These are phyloP conservation scores for Lasius platythorax DNA, from an alignment of 2,888 invertebrate species.

Conservation along the genomic window DNA sequence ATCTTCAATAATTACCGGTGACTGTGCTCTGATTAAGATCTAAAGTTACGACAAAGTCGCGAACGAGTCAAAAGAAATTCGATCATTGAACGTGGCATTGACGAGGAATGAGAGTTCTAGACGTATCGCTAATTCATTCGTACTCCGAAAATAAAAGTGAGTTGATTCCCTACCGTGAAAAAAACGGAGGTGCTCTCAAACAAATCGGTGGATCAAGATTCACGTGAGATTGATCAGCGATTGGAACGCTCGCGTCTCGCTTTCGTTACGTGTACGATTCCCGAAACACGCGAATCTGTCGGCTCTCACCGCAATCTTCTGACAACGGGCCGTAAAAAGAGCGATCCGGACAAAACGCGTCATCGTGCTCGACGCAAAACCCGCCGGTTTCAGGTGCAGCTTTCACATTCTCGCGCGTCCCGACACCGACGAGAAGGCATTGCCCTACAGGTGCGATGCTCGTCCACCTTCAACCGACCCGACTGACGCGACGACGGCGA, in stretches of 20 bases:
- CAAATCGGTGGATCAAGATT: slow-evolving; percentile 24
- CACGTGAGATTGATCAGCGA: slow-evolving; percentile 12
- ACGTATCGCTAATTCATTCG: slow-evolving; percentile 23
- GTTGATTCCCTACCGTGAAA: not conserved
- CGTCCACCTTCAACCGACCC: slow-evolving; percentile 42
- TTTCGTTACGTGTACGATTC: slow-evolving; percentile 19
- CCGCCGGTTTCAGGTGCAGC: slow-evolving; percentile 57
- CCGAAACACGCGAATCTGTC: slow-evolving; percentile 26
- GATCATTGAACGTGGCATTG: not conserved
- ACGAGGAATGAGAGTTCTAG: not conserved
- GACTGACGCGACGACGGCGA: not conserved
- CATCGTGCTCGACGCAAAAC: slow-evolving; percentile 60
- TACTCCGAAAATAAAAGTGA: slow-evolving; percentile 10
- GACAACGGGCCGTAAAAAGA: slow-evolving; percentile 44
- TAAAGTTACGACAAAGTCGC: not conserved
- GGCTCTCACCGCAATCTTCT: slow-evolving; percentile 37
- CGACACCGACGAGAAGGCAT: slow-evolving; percentile 36
- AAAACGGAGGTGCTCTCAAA: not conserved
- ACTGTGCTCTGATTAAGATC: slow-evolving; percentile 28
- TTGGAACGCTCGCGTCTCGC: not conserved
- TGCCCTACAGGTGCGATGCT: slow-evolving; percentile 63
- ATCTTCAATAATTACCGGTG: not conserved
- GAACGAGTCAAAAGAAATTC: not conserved
- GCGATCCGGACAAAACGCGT: slow-evolving; percentile 72
- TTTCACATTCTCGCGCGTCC: slow-evolving; percentile 58